These are phyloP conservation scores for Lamellibrachia satsuma DNA, from an alignment of 2,888 invertebrate genomes.

Conservation along the genomic window DNA sequence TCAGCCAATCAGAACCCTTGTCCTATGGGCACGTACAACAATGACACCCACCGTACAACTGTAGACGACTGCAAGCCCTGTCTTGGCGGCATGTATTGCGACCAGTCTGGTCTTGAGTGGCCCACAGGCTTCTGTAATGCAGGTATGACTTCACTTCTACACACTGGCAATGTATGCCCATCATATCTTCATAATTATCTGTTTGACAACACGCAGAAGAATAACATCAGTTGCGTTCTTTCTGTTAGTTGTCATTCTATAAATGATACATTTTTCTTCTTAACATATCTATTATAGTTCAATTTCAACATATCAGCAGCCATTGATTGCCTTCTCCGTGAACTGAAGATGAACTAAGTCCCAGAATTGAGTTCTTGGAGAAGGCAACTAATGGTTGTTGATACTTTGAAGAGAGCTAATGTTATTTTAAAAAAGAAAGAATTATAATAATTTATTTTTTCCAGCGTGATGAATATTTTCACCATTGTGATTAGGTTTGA, in stretches of 20 bases:
- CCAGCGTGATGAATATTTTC: background rate
- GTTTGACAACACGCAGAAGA: background rate
- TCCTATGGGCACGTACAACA: constrained; percentile 56
- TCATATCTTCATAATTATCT: background rate
- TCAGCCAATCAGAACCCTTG: constrained; percentile 53
- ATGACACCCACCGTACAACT: constrained; percentile 50
- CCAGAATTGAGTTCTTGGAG: too few relatives aligned
- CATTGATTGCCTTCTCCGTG: too few relatives aligned
- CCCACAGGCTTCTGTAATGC: constrained; percentile 43
- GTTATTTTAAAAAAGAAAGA: too few relatives aligned
- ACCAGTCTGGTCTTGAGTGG: constrained; percentile 37
- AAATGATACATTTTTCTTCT: too few relatives aligned
- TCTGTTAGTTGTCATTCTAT: background rate
- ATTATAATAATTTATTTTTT: too few relatives aligned
- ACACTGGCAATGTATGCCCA: background rate
- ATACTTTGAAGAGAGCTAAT: too few relatives aligned
- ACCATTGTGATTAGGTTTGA: background rate
- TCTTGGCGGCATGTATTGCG: constrained; percentile 49
- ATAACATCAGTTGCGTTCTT: background rate
- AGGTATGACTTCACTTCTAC: constrained; percentile 35
- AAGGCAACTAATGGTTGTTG: too few relatives aligned
- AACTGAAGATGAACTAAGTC: too few relatives aligned
- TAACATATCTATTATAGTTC: too few relatives aligned
- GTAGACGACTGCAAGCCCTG: constrained; percentile 55
- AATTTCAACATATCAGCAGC: too few relatives aligned